A percentile compares a stretch with the other conserved stretches of the same genome.
These are phyloP conservation scores for Pandemis corylana DNA, from an alignment of 2,888 invertebrate genomes.

Conservation along the genomic window DNA sequence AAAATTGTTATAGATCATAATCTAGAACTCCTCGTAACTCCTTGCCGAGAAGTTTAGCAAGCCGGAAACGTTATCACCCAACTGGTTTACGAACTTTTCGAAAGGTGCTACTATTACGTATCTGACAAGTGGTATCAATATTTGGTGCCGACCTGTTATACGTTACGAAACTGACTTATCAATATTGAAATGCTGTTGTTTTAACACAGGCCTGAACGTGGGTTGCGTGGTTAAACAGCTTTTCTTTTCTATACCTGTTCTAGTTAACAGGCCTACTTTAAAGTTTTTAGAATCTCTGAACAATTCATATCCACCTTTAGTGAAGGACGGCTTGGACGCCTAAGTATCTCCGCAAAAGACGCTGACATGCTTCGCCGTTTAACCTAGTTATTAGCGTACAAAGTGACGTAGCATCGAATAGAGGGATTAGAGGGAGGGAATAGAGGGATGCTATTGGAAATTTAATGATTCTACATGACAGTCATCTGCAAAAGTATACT, in stretches of 20 bases:
- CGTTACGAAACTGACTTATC: conserved; percentile 41
- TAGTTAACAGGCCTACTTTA: conserved; percentile 29
- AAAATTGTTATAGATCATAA: conserved; percentile 3
- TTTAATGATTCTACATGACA: conserved; percentile 51
- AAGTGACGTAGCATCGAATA: conserved; percentile 57
- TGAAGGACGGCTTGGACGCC: conserved; percentile 25
- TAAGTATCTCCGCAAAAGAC: conserved; percentile 36
- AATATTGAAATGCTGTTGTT: conserved; percentile 41
- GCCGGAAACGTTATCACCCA: conserved; percentile 61
- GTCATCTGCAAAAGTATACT: not conserved
- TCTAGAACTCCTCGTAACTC: conserved; percentile 34
- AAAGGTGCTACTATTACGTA: conserved; percentile 65
- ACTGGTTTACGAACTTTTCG: conserved; percentile 69
- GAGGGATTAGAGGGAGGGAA: too few species aligned
- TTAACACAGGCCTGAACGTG: conserved; percentile 31
- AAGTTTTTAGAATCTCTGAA: not conserved
- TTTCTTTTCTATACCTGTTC: conserved; percentile 36
- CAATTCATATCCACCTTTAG: not conserved
- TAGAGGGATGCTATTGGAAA: conserved; percentile 47
- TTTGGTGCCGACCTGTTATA: conserved; percentile 43
- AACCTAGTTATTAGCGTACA: conserved; percentile 59
- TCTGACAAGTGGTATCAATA: conserved; percentile 47
- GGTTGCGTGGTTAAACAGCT: conserved; percentile 35
- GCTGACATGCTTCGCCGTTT: conserved; percentile 74
- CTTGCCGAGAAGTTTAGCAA: conserved; percentile 55